These are phyloP conservation scores for Spea hammondii DNA, from an alignment of 2,797 vertebrate genomes.

Conservation along the genomic window DNA sequence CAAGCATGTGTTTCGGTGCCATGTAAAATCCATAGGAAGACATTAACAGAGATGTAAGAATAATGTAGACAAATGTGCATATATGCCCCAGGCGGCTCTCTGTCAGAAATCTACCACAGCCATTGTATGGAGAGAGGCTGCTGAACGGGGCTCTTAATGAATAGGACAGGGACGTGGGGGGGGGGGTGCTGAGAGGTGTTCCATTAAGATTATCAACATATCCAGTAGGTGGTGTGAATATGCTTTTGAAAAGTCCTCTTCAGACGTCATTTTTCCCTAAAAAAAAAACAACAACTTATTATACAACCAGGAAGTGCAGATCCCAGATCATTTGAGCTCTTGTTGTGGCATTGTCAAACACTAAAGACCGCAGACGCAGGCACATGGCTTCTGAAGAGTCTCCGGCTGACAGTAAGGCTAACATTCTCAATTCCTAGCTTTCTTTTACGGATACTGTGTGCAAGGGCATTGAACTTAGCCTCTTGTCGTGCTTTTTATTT, in stretches of 20 bases:
- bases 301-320: constrained; percentile 44
- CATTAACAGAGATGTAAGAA: neutral
- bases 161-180: constrained; percentile 10
- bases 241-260: constrained; percentile 27
- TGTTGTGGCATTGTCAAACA: constrained; percentile 28
- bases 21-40: neutral
- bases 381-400: constrained; percentile 51
- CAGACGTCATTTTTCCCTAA: constrained; percentile 37
- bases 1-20: too few relatives aligned
- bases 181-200: constrained; percentile 35
- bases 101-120: constrained; percentile 17
- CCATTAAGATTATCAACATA: constrained; percentile 40
- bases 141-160: constrained; percentile 35
- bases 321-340: constrained; percentile 13
- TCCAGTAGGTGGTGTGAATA: constrained; percentile 53
- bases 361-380: constrained; percentile 22
- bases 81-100: constrained; percentile 28
- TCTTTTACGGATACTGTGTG: neutral
- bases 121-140: constrained; percentile 22
- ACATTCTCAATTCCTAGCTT: neutral
- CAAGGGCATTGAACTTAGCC: neutral
- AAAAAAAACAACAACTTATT: constrained; percentile 29
- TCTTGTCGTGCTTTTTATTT: neutral
- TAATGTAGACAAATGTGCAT: constrained; percentile 7
- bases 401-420: constrained; percentile 34